These are phyloP conservation scores for Drosophila nebulosa DNA, from an alignment of 1,140 invertebrate genomes.

Conservation along the genomic window DNA sequence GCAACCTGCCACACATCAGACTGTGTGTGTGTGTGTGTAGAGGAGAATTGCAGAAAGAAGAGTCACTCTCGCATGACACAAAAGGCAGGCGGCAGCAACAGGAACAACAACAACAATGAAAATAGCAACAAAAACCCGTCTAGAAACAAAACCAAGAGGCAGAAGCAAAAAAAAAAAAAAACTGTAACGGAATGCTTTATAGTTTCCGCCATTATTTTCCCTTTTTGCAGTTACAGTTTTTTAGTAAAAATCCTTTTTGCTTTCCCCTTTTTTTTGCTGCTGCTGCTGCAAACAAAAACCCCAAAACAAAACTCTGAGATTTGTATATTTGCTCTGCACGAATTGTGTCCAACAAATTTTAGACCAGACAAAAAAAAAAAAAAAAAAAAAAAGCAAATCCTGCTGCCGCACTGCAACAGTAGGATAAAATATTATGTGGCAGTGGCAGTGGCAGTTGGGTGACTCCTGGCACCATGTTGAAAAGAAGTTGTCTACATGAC, in stretches of 20 bases:
- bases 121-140: slow-evolving; percentile 28
- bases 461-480: slow-evolving; percentile 21
- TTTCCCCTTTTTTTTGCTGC: slow-evolving; percentile 5
- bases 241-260: slow-evolving; percentile 28
- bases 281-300: not conserved
- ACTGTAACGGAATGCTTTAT: slow-evolving; percentile 68
- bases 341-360: slow-evolving; percentile 22
- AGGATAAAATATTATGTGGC: slow-evolving; percentile 10
- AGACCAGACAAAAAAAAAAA: slow-evolving; percentile 39
- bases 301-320: not conserved
- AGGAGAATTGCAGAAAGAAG: slow-evolving; percentile 8
- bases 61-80: slow-evolving; percentile 49
- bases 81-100: slow-evolving; percentile 46
- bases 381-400: slow-evolving; percentile 21
- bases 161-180: slow-evolving; percentile 32
- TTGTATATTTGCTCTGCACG: not conserved
- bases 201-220: slow-evolving; percentile 59
- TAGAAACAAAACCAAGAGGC: slow-evolving; percentile 3
- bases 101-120: slow-evolving; percentile 50
- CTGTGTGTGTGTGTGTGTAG: not conserved
- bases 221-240: slow-evolving; percentile 47
- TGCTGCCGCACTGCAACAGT: slow-evolving; percentile 34
- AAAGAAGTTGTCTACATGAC: slow-evolving; percentile 44
- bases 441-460: slow-evolving; percentile 20
- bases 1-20: slow-evolving; percentile 50